phyloP scores from a whole-genome alignment of 2,113 vertebrate genomes.

The Hypanus sabinus region DNA sequence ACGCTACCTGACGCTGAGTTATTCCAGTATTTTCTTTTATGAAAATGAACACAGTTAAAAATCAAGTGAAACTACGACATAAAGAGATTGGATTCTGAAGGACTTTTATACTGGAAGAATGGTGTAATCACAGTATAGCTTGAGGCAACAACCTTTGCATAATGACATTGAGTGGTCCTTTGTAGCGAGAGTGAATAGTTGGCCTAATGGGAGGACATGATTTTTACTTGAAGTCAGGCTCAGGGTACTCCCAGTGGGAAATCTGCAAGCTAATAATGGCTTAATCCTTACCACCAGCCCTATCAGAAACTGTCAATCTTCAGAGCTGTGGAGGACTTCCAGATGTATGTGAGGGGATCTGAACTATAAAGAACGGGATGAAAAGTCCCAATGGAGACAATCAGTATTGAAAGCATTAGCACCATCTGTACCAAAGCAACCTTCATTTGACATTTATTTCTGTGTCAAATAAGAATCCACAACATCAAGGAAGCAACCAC shows the following conservation, averaged over 20 bases:
- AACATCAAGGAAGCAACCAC: constrained; percentile 45
- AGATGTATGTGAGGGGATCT: constrained; percentile 47
- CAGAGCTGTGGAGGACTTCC: constrained; percentile 48
- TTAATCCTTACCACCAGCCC: constrained; percentile 46
- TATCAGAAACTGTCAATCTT: constrained; percentile 48
- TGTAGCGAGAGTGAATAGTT: constrained; percentile 23
- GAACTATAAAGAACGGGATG: constrained; percentile 48
- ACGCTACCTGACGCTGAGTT: background rate
- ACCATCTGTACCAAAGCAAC: constrained; percentile 61
- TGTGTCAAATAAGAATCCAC: constrained; percentile 48
- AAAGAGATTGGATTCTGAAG: background rate
- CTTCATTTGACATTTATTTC: constrained; percentile 59
- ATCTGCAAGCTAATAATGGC: constrained; percentile 43
- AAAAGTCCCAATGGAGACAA: constrained; percentile 62
- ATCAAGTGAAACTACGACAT: background rate
- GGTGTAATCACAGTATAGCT: background rate
- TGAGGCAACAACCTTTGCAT: background rate
- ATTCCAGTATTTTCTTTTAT: background rate
- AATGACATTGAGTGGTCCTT: background rate
- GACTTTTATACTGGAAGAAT: constrained; percentile 30
- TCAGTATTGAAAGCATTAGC: constrained; percentile 70
- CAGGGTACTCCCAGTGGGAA: constrained; percentile 9
- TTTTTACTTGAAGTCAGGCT: constrained; percentile 15
- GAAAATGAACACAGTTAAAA: background rate
- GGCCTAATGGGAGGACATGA: background rate